These are phyloP conservation scores for Cydia fagiglandana DNA, from an alignment of 1,140 invertebrate species.

Conservation along the genomic window DNA sequence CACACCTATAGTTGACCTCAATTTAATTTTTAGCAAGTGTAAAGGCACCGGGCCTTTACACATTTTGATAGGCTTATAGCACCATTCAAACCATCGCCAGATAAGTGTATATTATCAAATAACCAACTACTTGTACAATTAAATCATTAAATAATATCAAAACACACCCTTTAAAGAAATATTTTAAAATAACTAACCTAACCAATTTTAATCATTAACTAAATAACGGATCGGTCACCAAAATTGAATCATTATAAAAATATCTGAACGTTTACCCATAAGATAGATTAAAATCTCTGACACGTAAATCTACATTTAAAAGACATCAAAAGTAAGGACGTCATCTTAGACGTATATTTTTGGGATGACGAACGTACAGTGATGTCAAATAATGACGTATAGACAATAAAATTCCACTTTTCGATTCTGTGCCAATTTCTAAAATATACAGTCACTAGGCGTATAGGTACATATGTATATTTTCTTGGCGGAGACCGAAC, in stretches of 20 bases:
- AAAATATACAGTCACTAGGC: background rate
- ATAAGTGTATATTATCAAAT: too few relatives aligned
- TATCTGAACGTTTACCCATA: too few relatives aligned
- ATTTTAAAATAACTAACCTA: too few relatives aligned
- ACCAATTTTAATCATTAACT: too few relatives aligned
- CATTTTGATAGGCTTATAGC: background rate
- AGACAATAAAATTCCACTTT: background rate
- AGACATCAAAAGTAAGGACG: background rate
- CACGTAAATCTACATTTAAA: background rate
- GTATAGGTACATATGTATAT: background rate
- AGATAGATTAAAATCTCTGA: too few relatives aligned
- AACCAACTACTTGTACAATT: too few relatives aligned
- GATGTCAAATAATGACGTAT: constrained; percentile 5
- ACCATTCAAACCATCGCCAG: too few relatives aligned
- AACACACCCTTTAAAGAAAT: too few relatives aligned
- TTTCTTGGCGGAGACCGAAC: background rate
- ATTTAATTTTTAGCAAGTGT: constrained; percentile 16
- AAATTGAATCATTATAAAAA: too few relatives aligned
- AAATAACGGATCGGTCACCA: too few relatives aligned
- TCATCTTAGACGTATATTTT: background rate
- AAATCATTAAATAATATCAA: too few relatives aligned
- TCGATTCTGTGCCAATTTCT: background rate
- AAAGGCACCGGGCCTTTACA: background rate
- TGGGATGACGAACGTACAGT: background rate
- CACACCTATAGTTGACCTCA: constrained; percentile 10